A percentile compares a stretch with the other conserved stretches of the same genome.
These are phyloP conservation scores for Sphaeramia orbicularis DNA, from an alignment of 2,797 vertebrate genomes.

Conservation along the genomic window DNA sequence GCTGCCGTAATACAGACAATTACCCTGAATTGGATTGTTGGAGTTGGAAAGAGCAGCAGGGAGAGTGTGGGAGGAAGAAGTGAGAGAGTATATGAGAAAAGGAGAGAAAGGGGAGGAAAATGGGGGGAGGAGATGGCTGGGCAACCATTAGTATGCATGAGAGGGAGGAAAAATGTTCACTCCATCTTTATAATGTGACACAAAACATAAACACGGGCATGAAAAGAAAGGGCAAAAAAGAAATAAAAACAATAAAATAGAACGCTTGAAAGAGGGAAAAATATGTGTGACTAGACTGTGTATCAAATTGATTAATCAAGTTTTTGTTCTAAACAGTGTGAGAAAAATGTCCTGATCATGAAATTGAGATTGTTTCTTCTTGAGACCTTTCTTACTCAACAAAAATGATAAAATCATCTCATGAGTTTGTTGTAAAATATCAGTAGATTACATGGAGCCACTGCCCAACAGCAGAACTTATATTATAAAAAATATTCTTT, in stretches of 20 bases:
- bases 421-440: too few relatives aligned
- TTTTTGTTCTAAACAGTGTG: too few relatives aligned
- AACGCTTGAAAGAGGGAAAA: too few relatives aligned
- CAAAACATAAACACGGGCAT: not conserved
- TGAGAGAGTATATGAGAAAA: not conserved
- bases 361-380: too few relatives aligned
- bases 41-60: not conserved
- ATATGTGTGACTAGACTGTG: too few relatives aligned
- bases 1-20: constrained; percentile 4
- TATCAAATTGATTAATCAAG: too few relatives aligned
- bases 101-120: not conserved
- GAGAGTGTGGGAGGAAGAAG: not conserved
- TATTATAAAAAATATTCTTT: too few relatives aligned
- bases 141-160: constrained; percentile 7
- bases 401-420: too few relatives aligned
- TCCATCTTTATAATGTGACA: constrained; percentile 1
- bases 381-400: too few relatives aligned
- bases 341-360: too few relatives aligned
- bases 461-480: too few relatives aligned
- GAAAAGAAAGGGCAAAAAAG: not conserved
- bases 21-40: not conserved
- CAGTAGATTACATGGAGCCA: too few relatives aligned
- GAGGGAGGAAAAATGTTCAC: not conserved
- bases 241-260: not conserved
- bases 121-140: constrained; percentile 6